phyloP scores from a whole-genome alignment of 2,113 vertebrate genomes.

The Elephantulus edwardii region DNA sequence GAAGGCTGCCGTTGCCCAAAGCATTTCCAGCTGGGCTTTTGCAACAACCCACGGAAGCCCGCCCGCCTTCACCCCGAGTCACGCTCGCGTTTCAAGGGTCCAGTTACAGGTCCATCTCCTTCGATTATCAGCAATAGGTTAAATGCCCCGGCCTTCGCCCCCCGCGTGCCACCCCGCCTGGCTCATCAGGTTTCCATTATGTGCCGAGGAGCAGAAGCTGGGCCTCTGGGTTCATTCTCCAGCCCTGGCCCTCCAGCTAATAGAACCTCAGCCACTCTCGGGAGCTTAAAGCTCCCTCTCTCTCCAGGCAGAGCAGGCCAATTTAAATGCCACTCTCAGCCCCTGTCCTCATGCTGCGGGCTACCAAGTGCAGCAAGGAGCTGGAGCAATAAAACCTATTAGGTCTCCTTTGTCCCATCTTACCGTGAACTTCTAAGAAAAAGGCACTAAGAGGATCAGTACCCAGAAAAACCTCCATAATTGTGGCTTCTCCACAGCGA shows the following conservation, averaged over 20 bases:
- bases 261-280: conserved; percentile 57
- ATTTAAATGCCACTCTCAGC: conserved; percentile 68
- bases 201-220: not conserved
- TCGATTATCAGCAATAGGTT: conserved; percentile 75
- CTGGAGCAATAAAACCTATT: conserved; percentile 82
- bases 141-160: conserved; percentile 62
- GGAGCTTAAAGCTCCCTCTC: conserved; percentile 52
- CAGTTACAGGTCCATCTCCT: conserved; percentile 76
- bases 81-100: conserved; percentile 62
- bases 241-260: conserved; percentile 41
- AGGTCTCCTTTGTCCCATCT: conserved; percentile 81
- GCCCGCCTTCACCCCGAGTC: conserved; percentile 58
- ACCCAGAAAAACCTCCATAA: conserved; percentile 82
- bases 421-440: conserved; percentile 83
- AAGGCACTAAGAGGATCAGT: conserved; percentile 81
- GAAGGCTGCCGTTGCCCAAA: not conserved
- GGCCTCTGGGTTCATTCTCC: not conserved
- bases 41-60: conserved; percentile 32
- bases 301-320: conserved; percentile 57
- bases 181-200: conserved; percentile 67
- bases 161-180: conserved; percentile 44
- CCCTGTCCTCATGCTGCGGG: conserved; percentile 47
- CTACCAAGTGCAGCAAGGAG: conserved; percentile 51
- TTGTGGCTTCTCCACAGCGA: conserved; percentile 79
- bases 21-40: conserved; percentile 39